phyloP scores from a whole-genome alignment of 2,113 vertebrate species.

The Rhadina sibilatrix region DNA sequence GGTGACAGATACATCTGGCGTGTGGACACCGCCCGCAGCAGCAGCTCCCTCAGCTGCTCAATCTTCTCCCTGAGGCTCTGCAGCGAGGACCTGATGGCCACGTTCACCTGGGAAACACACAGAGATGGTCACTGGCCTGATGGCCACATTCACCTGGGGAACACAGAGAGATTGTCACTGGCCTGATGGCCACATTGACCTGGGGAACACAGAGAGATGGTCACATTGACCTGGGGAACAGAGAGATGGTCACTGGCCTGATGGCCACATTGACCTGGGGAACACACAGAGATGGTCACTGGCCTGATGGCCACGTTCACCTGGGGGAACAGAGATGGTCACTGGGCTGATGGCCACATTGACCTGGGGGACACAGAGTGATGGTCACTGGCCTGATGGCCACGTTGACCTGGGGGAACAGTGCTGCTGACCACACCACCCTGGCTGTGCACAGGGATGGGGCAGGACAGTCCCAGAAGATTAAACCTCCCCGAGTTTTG shows the following conservation, averaged over 20 bases:
- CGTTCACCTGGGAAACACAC: slow-evolving; percentile 83
- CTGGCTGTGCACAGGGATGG: neutral
- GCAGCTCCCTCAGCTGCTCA: slow-evolving; percentile 82
- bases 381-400: too few relatives aligned
- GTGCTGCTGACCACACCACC: neutral
- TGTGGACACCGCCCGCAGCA: slow-evolving; percentile 83
- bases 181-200: too few relatives aligned
- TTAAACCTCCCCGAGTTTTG: neutral
- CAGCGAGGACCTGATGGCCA: slow-evolving; percentile 83
- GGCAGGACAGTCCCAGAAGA: neutral
- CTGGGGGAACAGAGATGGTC: neutral
- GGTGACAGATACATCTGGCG: slow-evolving; percentile 87
- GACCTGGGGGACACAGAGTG: too few relatives aligned
- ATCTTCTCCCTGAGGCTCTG: slow-evolving; percentile 91
- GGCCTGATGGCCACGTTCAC: too few relatives aligned
- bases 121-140: too few relatives aligned
- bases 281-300: too few relatives aligned
- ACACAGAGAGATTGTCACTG: neutral
- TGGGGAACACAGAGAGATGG: too few relatives aligned
- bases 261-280: too few relatives aligned
- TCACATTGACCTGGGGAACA: too few relatives aligned
- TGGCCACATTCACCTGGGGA: slow-evolving; percentile 81
- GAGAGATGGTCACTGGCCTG: too few relatives aligned
- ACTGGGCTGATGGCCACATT: too few relatives aligned
- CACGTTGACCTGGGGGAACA: too few relatives aligned